Conservation (phyloP, 2,113 vertebrate species). For the Balaeniceps rex region DNA sequence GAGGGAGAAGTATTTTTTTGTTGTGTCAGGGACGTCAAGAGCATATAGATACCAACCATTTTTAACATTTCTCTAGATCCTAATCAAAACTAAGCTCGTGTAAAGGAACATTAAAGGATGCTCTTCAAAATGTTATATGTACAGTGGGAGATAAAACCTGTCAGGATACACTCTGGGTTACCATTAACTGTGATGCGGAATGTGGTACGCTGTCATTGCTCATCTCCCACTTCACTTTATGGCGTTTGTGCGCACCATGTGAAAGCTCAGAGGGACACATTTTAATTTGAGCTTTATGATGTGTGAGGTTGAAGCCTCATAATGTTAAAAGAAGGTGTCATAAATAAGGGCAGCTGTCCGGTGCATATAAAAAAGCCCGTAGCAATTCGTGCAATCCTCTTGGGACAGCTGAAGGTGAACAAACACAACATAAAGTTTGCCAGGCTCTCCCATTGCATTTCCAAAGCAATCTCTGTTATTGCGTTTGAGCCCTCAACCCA, state of each 20-base stretch:
- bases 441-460: not conserved
- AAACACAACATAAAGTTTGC: not conserved
- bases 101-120: not conserved
- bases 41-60: not conserved
- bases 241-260: fast-evolving
- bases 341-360: not conserved
- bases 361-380: not conserved
- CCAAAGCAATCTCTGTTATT: not conserved
- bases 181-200: not conserved
- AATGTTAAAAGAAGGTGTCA: not conserved
- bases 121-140: not conserved
- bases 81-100: not conserved
- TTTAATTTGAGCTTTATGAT: not conserved
- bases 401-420: not conserved
- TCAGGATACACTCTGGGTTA: not conserved
- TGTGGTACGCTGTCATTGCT: not conserved
- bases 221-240: not conserved
- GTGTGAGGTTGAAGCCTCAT: not conserved
- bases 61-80: not conserved
- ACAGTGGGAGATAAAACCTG: not conserved
- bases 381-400: not conserved
- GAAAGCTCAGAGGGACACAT: not conserved
- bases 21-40: not conserved
- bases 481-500: not conserved
- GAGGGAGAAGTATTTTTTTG: not conserved